Evolutionary conservation across 1,140 invertebrate species (phyloP).

Genomic region (Rhizoglyphus robini): DNA sequence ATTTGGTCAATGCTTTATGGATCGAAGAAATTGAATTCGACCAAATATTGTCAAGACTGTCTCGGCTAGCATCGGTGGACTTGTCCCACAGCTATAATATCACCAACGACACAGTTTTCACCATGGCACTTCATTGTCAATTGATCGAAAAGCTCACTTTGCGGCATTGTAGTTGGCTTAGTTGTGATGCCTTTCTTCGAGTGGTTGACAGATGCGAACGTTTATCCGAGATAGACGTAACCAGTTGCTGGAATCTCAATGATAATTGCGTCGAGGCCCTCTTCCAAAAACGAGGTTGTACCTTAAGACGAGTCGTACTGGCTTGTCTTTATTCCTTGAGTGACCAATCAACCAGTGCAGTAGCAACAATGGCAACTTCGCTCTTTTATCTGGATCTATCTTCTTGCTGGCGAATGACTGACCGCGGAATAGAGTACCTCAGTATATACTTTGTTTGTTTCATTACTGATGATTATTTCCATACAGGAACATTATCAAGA

Average conservation of each 20-base stretch:
- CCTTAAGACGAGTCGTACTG: not conserved
- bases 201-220: not conserved
- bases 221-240: not conserved
- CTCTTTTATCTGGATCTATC: slow-evolving; percentile 2
- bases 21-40: not conserved
- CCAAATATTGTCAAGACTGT: not conserved
- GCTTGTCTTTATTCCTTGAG: not conserved
- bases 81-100: not conserved
- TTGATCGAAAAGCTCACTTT: not conserved
- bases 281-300: not conserved
- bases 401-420: not conserved
- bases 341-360: not conserved
- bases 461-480: no score
- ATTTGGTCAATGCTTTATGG: not conserved
- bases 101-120: not conserved
- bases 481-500: not conserved
- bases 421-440: not conserved
- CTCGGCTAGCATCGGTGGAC: not conserved
- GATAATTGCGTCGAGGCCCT: not conserved
- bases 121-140: not conserved
- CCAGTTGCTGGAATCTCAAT: slow-evolving; percentile 7
- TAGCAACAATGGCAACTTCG: not conserved
- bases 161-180: not conserved
- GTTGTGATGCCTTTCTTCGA: not conserved
- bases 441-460: not conserved